Evolutionary conservation across 2,797 vertebrate species (phyloP).

Genomic region (Takifugu ocellatus): DNA sequence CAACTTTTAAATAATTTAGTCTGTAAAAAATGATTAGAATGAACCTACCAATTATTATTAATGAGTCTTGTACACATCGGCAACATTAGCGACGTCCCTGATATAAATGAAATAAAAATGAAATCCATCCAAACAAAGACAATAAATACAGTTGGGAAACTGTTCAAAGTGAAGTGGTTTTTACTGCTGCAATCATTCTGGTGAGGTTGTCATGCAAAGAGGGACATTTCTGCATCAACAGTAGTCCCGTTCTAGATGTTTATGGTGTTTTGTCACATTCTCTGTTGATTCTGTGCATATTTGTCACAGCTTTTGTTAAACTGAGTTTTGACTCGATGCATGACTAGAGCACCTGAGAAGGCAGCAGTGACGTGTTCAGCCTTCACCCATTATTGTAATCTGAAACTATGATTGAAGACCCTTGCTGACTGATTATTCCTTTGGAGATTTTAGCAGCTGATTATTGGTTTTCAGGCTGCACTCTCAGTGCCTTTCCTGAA

Average conservation of each 20-base stretch:
- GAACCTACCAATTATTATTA: background rate
- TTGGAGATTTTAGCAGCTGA: conserved; percentile 3
- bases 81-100: background rate
- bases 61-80: background rate
- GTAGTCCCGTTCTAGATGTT: too few relatives aligned
- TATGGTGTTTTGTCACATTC: too few relatives aligned
- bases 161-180: too few relatives aligned
- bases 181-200: too few relatives aligned
- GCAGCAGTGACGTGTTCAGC: conserved; percentile 51
- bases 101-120: conserved; percentile 3
- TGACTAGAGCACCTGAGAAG: conserved; percentile 38
- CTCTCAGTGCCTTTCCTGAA: conserved; percentile 44
- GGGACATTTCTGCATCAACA: too few relatives aligned
- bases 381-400: conserved; percentile 37
- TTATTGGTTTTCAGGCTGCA: conserved; percentile 8
- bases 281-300: too few relatives aligned
- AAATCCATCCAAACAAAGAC: conserved; percentile 6
- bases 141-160: too few relatives aligned
- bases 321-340: conserved; percentile 20
- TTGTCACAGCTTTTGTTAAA: background rate
- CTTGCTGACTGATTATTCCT: conserved; percentile 51
- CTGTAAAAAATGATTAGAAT: background rate
- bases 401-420: conserved; percentile 44
- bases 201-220: too few relatives aligned
- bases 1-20: background rate